Conservation (phyloP, 2,113 vertebrate species). For the Athene noctua region DNA sequence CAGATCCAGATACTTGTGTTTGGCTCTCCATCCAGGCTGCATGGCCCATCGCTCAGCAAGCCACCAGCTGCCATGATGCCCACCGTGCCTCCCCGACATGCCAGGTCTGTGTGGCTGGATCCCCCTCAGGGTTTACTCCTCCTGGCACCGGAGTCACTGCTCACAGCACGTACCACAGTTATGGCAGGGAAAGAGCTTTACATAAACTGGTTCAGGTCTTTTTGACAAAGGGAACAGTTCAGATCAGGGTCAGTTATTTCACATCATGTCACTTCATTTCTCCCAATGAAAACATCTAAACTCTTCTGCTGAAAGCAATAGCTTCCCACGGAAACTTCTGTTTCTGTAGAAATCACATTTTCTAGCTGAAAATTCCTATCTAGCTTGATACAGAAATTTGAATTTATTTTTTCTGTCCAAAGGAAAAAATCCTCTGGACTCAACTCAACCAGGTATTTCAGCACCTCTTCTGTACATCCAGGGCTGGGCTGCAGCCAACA, state of each 20-base stretch:
- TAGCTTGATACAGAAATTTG: background rate
- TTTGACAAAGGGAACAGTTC: background rate
- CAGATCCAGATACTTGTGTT: background rate
- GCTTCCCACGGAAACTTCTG: background rate
- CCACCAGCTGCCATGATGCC: background rate
- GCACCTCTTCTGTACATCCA: background rate
- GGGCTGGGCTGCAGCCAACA: background rate
- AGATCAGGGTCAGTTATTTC: background rate
- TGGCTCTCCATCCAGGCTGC: background rate
- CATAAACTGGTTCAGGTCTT: background rate
- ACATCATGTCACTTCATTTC: background rate
- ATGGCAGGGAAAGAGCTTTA: background rate
- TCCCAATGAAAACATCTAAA: background rate
- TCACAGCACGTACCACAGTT: fast-evolving
- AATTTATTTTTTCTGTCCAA: background rate
- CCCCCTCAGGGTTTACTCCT: background rate
- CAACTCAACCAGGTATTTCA: background rate
- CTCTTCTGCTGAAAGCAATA: background rate
- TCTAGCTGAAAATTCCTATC: background rate
- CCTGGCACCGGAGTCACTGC: background rate
- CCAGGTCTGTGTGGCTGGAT: background rate
- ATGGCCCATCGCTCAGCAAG: background rate
- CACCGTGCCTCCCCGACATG: fast-evolving
- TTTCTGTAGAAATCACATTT: constrained; percentile 15
- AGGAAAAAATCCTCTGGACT: background rate